Evolutionary conservation across 2,113 vertebrate species (phyloP).

Genomic region (Stictonetta naevosa): DNA sequence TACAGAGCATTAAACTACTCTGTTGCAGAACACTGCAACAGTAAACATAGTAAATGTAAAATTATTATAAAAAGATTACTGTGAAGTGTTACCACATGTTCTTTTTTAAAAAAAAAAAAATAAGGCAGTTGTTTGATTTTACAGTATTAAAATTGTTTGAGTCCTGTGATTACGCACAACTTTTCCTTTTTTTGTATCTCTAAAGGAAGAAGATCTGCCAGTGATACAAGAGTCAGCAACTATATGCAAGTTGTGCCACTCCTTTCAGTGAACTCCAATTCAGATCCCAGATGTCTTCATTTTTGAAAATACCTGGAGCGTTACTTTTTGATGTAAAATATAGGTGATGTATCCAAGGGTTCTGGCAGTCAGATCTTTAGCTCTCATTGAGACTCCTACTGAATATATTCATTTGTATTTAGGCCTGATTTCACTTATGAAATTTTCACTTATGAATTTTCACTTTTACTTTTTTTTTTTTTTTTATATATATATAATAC

Average conservation of each 20-base stretch:
- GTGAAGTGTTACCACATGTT: background rate
- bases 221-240: background rate
- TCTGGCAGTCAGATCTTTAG: background rate
- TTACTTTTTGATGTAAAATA: background rate
- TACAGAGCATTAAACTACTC: background rate
- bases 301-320: background rate
- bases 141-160: background rate
- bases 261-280: constrained; percentile 1
- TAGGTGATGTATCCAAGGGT: background rate
- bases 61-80: background rate
- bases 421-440: background rate
- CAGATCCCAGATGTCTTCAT: background rate
- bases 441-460: too few species aligned
- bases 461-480: background rate
- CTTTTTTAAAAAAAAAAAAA: too few species aligned
- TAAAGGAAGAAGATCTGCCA: background rate
- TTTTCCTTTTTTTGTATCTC: background rate
- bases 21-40: background rate
- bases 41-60: constrained; percentile 15
- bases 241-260: background rate
- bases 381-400: background rate
- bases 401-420: background rate
- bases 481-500: background rate
- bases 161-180: background rate
- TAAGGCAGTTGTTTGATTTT: constrained; percentile 10